Conservation (phyloP, 2,797 vertebrate species). For the Moxostoma hubbsi region DNA sequence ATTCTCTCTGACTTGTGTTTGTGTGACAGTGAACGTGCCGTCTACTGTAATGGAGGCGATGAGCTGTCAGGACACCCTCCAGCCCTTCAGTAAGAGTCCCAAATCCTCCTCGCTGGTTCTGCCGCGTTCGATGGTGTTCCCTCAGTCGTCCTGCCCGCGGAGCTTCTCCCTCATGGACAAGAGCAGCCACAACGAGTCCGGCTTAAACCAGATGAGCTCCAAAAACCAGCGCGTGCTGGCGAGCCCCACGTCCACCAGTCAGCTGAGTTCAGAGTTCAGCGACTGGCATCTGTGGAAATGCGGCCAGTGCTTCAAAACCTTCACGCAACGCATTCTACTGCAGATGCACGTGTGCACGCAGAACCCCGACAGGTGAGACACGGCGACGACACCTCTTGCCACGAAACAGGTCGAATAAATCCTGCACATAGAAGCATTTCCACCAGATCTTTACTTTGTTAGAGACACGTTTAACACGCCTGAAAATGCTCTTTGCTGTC, state of each 20-base stretch:
- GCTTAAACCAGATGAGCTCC: conserved; percentile 85
- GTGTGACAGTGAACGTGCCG: conserved; percentile 90
- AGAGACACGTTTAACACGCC: too few relatives aligned
- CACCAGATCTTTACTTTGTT: too few relatives aligned
- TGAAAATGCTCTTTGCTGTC: too few relatives aligned
- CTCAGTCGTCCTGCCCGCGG: conserved; percentile 89
- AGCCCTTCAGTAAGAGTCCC: conserved; percentile 89
- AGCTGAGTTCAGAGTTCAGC: conserved; percentile 97
- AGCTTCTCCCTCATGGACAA: conserved; percentile 94
- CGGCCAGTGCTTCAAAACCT: conserved; percentile 99
- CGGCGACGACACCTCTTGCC: too few relatives aligned
- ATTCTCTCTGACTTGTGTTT: conserved; percentile 3
- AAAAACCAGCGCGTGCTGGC: conserved; percentile 97
- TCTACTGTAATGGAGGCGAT: conserved; percentile 93
- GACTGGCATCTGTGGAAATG: conserved; percentile 99
- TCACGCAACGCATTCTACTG: conserved; percentile 80
- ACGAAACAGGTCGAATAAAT: too few relatives aligned
- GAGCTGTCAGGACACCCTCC: conserved; percentile 90
- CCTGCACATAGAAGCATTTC: too few relatives aligned
- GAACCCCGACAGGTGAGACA: too few relatives aligned
- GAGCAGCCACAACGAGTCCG: conserved; percentile 84
- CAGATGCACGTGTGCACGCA: too few relatives aligned
- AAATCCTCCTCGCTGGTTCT: conserved; percentile 81
- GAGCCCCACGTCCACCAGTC: conserved; percentile 97
- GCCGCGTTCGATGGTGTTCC: conserved; percentile 92